Conservation (phyloP, 2,888 invertebrate species). For the Clostera curtula region DNA sequence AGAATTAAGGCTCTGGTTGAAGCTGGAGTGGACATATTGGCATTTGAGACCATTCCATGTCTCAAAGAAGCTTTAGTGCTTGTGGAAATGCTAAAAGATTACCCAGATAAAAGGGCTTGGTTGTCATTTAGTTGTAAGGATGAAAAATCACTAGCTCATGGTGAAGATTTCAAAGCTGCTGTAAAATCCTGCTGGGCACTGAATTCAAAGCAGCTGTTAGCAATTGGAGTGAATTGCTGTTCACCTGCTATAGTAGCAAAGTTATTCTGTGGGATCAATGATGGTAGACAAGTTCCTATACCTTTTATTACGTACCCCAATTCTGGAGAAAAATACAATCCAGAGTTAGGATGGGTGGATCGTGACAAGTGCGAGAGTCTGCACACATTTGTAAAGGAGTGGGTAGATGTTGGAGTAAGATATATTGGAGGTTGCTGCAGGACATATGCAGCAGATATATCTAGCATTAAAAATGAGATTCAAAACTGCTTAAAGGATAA, state of each 20-base stretch:
- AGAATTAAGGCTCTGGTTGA: conserved; percentile 84
- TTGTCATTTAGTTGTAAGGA: conserved; percentile 87
- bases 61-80: conserved; percentile 86
- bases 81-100: conserved; percentile 83
- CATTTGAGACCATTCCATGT: conserved; percentile 94
- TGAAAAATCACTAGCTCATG: conserved; percentile 78
- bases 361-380: conserved; percentile 78
- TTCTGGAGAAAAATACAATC: conserved; percentile 86
- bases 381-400: conserved; percentile 80
- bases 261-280: conserved; percentile 46
- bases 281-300: conserved; percentile 46
- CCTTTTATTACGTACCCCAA: conserved; percentile 93
- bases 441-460: conserved; percentile 85
- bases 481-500: conserved; percentile 29
- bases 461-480: conserved; percentile 64
- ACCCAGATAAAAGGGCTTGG: conserved; percentile 88
- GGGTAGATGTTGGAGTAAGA: conserved; percentile 85
- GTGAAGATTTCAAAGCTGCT: conserved; percentile 82
- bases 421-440: conserved; percentile 95
- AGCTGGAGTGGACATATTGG: conserved; percentile 88
- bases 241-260: conserved; percentile 47
- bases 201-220: conserved; percentile 80
- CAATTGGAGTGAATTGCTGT: conserved; percentile 91
- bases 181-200: conserved; percentile 79
- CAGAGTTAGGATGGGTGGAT: conserved; percentile 78